A percentile compares a stretch with the other conserved stretches of the same genome.
These are phyloP conservation scores for Drosophila lacertosa DNA, from an alignment of 1,140 invertebrate genomes.

Conservation along the genomic window DNA sequence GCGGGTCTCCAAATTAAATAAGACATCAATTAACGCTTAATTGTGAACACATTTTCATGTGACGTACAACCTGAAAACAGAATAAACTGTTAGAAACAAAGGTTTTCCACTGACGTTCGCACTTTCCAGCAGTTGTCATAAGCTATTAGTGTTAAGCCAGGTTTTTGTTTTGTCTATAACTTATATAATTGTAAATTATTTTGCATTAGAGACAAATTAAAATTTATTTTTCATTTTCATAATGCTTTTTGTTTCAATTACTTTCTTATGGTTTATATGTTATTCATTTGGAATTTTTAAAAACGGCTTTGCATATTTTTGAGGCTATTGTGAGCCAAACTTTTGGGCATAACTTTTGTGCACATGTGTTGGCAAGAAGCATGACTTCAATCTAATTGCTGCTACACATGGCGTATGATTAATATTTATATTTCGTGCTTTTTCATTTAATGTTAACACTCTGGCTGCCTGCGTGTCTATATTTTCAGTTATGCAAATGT, in stretches of 20 bases:
- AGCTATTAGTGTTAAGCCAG: background rate
- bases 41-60: conserved; percentile 17
- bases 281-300: background rate
- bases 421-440: conserved; percentile 73
- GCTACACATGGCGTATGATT: conserved; percentile 77
- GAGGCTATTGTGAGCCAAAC: background rate
- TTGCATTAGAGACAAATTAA: background rate
- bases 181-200: background rate
- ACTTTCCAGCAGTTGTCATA: background rate
- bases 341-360: conserved; percentile 4
- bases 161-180: background rate
- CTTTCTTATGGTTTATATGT: too few species aligned
- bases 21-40: background rate
- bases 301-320: background rate
- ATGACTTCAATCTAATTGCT: conserved; percentile 41
- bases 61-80: background rate
- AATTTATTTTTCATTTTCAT: background rate
- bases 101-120: conserved; percentile 2
- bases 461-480: conserved; percentile 43
- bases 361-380: conserved; percentile 9
- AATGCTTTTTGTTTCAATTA: too few species aligned
- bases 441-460: conserved; percentile 57
- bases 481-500: conserved; percentile 71
- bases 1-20: conserved; percentile 1
- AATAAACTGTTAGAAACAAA: background rate